phyloP scores from a whole-genome alignment of 1,140 invertebrate species.

The Hirudo medicinalis region DNA sequence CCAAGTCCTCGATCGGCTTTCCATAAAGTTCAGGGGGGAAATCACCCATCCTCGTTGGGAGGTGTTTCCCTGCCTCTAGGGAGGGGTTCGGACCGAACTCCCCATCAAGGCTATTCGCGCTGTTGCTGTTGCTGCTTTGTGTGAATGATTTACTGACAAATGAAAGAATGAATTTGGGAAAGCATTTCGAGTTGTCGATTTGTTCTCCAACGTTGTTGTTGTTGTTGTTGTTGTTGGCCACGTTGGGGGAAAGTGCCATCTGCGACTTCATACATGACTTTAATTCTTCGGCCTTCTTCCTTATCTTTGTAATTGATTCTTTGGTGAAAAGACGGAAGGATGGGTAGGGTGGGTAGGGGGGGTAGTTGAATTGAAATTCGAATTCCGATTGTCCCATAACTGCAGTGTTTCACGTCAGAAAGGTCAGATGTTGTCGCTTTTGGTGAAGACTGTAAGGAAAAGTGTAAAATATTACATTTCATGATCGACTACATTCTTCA shows the following conservation, averaged over 20 bases:
- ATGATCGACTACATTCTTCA: no score
- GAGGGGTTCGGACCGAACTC: slow-evolving; percentile 29
- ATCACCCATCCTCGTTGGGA: slow-evolving; percentile 34
- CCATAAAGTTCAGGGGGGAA: slow-evolving; percentile 32
- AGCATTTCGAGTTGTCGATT: not conserved
- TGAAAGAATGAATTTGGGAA: no score
- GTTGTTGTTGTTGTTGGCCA: no score
- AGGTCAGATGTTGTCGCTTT: no score
- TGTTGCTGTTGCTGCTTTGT: no score
- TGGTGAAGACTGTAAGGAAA: no score
- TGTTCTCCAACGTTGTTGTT: no score
- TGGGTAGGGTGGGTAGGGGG: not conserved
- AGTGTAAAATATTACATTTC: no score
- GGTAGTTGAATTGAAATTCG: not conserved
- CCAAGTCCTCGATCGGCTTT: slow-evolving; percentile 37
- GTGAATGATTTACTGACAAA: no score
- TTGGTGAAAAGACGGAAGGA: slow-evolving; percentile 87
- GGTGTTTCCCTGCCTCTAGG: slow-evolving; percentile 35
- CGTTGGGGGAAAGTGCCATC: not conserved
- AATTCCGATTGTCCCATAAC: no score
- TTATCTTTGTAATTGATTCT: slow-evolving; percentile 82
- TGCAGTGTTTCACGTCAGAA: no score
- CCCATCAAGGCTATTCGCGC: slow-evolving; percentile 18
- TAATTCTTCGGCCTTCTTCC: slow-evolving; percentile 78
- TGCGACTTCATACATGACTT: slow-evolving; percentile 31